phyloP scores from a whole-genome alignment of 2,113 vertebrate species.

The Trichomycterus rosablanca region DNA sequence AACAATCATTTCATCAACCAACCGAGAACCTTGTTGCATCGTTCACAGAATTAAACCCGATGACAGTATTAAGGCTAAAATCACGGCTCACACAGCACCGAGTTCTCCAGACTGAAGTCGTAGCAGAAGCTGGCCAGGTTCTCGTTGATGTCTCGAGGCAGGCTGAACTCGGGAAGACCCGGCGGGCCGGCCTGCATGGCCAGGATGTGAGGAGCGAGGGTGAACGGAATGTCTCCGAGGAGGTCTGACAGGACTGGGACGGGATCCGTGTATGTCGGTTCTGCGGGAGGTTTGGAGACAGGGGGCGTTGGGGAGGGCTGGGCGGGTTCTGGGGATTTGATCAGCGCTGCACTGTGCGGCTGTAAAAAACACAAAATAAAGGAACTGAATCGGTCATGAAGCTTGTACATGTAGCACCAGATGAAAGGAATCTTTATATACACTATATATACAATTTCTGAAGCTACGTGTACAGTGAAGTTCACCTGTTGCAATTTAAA shows the following conservation, averaged over 20 bases:
- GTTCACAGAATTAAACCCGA: too few relatives aligned
- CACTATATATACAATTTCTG: too few relatives aligned
- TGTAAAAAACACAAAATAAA: conserved; percentile 35
- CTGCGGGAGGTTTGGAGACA: background rate
- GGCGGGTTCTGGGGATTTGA: conserved; percentile 22
- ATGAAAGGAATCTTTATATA: too few relatives aligned
- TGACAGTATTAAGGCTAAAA: too few relatives aligned
- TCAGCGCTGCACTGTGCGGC: conserved; percentile 18
- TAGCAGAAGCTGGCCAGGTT: conserved; percentile 84
- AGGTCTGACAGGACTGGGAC: conserved; percentile 72
- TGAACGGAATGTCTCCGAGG: conserved; percentile 87
- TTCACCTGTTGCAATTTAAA: too few relatives aligned
- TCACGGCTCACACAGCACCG: conserved; percentile 79
- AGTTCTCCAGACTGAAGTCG: conserved; percentile 94
- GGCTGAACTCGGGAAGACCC: conserved; percentile 71
- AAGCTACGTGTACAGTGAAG: too few relatives aligned
- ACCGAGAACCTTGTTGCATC: too few relatives aligned
- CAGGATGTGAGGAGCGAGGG: conserved; percentile 84
- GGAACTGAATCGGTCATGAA: too few relatives aligned
- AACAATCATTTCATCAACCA: too few relatives aligned
- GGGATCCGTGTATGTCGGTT: conserved; percentile 52
- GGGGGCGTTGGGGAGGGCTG: conserved; percentile 47
- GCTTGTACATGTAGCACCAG: too few relatives aligned
- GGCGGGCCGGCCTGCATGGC: conserved; percentile 69
- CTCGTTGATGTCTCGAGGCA: conserved; percentile 73